Base-by-base conservation (phyloP, 2,888 invertebrate species). In the Papilio elwesi region DNA sequence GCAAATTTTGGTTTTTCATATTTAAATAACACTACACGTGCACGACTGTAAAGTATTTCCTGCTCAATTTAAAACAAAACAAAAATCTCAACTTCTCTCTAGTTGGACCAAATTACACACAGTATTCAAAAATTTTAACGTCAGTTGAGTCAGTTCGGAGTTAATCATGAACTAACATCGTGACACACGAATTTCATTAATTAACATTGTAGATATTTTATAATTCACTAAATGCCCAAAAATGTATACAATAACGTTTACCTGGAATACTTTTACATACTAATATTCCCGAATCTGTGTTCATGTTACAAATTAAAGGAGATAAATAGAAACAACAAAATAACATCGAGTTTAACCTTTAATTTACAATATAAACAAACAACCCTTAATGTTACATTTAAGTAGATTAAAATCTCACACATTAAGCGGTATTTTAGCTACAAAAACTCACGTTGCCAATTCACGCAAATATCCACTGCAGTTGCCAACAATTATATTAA, bases 321-420 rank as follows among this genome's bases (percentile, higher is more conserved):
- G 16, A 55, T 26, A 16, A 57, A 38, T 13, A 57, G 8, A 38
- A 36, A 57, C 53, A 53, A 57, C 36, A 36, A 3, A 36, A 57
- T 38, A 36, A 8, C 13, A 13, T 38, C 6, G 13, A 57, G 57
- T 36, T 59, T 0, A n/a, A 36, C 5, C 5, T n/a, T 38, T 8
- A n/a, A n/a, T 38, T n/a, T n/a, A 59, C 38, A 59, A 59, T 59
- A 59, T 10, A 59, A 59, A 59, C 59, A 59, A 59, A 59, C 59
- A 59, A 59, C n/a, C 38, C 38, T 59, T 38, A 38, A 38, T 38
- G 36, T 57, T 36, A 36, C 12, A 57, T 26, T 57, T 13, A 57
- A 57, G 13, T 38, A 59, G 2, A 38, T 59, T 38, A n/a, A 13
- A 59, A 38, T 38, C 59, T 59, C 36, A 11, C 26, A 38, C n/a